Conservation (phyloP, 1,140 invertebrate species). For the Conus ventricosus region DNA sequence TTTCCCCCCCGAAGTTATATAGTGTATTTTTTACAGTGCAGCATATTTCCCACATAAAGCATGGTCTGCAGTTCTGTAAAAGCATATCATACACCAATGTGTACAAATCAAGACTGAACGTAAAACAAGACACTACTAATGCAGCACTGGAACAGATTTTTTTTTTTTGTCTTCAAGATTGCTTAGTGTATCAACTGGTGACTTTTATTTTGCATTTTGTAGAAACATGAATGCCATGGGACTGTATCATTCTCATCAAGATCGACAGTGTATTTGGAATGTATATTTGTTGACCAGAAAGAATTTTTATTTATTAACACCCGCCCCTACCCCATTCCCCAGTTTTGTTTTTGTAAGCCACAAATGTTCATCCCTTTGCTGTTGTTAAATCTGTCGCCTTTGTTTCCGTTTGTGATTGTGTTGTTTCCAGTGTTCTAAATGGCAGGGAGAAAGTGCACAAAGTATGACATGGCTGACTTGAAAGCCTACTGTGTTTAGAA, state of each 20-base stretch:
- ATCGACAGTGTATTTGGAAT: neutral
- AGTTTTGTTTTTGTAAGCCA: neutral
- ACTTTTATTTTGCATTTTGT: neutral
- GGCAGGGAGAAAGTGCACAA: neutral
- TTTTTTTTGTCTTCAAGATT: neutral
- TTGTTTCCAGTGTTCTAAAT: neutral
- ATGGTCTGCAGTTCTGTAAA: neutral
- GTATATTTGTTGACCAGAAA: neutral
- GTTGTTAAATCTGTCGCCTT: neutral
- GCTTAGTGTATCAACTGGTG: neutral
- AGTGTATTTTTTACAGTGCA: neutral
- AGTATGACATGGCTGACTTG: neutral
- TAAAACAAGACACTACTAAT: neutral
- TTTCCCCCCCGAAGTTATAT: neutral
- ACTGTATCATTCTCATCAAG: neutral
- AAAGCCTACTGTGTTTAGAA: no score
- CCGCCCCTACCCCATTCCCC: neutral
- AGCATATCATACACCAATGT: slow-evolving; percentile 6
- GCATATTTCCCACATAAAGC: neutral
- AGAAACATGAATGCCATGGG: neutral
- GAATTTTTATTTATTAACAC: neutral
- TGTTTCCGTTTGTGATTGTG: neutral
- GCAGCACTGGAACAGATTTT: neutral
- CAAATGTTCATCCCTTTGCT: neutral
- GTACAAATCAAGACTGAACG: neutral